Base-by-base conservation (phyloP, 1,140 invertebrate species). In the Mamestra configurata region DNA sequence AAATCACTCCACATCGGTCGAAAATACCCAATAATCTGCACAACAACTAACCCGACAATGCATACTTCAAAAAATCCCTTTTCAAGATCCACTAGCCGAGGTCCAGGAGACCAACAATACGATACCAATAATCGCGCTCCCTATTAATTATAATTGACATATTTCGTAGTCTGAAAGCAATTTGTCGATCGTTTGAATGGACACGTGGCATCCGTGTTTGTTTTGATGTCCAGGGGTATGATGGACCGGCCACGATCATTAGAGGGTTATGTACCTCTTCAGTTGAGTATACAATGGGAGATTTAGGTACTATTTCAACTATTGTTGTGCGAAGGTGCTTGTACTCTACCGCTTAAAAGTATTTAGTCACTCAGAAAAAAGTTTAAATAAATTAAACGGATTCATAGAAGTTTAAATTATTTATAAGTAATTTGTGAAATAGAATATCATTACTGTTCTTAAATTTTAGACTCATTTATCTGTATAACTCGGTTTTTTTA, bases 141-240 rank as follows among this genome's bases (percentile, higher is more conserved):
- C 89, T 89, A 91, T 92, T 93, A 92, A 92, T 93, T 92, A 93
- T 93, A 93, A 93, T 93, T 93, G 92, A 93, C 92, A 93, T 93
- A 93, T 93, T 93, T 90, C 90, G 86, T 90, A 92, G 88, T 90
- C 87, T 83, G 79, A 68, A 83, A 68, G 86, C 90, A 93, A 93
- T 93, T 93, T 92, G 92, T 92, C 90, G 87, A 86, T 84, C 84
- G 78, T 82, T 81, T 88, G 86, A 88, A 87, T 86, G 84, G 89
- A 72, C 92, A 86, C 92, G 92, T 93, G 92, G 37, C 90, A 22
- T 18, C 75, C 57, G 68, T 93, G 90, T 93, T 93, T 93, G 92
- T 92, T 93, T 92, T 92, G 92, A 93, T 93, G 92, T 93, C 88
- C 92, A 88, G 83, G 90, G 89, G 88, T 80, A 81, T 79, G 61